Evolutionary conservation across 2,797 vertebrate species (phyloP).

Genomic region (Pachyuromys duprasi): DNA sequence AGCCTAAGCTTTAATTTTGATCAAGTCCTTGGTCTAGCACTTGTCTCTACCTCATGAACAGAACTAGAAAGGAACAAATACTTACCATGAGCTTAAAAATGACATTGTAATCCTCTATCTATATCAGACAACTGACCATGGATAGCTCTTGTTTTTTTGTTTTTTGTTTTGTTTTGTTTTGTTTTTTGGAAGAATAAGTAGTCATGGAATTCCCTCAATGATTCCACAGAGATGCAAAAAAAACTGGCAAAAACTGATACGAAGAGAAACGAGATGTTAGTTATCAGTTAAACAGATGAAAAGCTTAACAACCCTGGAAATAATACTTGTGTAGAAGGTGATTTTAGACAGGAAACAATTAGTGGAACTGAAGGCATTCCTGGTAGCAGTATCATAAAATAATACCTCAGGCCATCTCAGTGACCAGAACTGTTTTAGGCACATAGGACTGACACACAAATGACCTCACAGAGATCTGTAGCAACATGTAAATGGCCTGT

Average conservation of each 20-base stretch:
- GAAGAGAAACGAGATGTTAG: background rate
- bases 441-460: no score
- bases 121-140: background rate
- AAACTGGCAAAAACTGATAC: background rate
- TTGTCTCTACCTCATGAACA: slow-evolving; percentile 58
- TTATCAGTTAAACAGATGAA: background rate
- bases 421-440: background rate
- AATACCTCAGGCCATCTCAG: background rate
- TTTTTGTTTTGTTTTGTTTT: no score
- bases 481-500: background rate
- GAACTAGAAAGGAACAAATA: slow-evolving; percentile 62
- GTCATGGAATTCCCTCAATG: background rate
- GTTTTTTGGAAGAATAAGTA: background rate
- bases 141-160: background rate
- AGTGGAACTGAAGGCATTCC: background rate
- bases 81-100: slow-evolving; percentile 61
- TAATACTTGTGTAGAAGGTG: background rate
- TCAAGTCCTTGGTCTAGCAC: background rate
- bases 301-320: background rate
- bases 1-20: background rate
- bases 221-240: slow-evolving; percentile 10
- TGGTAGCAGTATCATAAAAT: background rate
- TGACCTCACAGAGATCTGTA: background rate
- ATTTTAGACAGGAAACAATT: background rate
- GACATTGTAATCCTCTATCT: background rate